Percentiles rank a stretch among this genome's conserved stretches.
phyloP scores from a whole-genome alignment of 2,888 invertebrate species.

The Ceraclea dissimilis region DNA sequence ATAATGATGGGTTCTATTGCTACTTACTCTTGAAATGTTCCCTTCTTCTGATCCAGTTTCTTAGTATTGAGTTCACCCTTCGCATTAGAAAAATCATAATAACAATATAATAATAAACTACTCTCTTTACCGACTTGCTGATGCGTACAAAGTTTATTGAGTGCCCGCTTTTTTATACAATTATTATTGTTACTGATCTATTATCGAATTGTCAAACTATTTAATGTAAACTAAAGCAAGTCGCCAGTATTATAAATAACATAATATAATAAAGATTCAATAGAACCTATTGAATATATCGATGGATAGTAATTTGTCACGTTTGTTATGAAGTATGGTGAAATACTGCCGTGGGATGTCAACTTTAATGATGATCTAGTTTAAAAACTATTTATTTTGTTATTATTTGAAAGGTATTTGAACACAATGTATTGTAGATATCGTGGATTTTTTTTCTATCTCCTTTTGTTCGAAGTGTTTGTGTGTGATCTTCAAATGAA shows the following conservation, averaged over 20 bases:
- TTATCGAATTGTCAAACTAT: neutral
- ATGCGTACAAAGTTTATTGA: neutral
- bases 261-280: neutral
- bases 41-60: no score
- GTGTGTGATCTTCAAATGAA: no score
- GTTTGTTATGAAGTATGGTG: conserved; percentile 1
- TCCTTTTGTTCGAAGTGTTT: no score
- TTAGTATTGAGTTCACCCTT: neutral
- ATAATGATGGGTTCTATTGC: no score
- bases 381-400: conserved; percentile 1
- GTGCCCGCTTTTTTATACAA: neutral
- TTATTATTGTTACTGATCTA: neutral
- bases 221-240: neutral
- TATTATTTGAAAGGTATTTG: no score
- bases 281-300: neutral
- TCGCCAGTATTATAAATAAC: neutral
- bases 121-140: neutral
- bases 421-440: no score
- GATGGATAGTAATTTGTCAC: neutral
- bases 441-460: no score
- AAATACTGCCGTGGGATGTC: neutral
- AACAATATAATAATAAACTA: neutral
- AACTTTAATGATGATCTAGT: neutral
- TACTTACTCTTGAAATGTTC: no score
- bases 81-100: neutral